Evolutionary conservation across 2,888 invertebrate genomes (phyloP), one percentile per base, ranked within the genome.

Genomic region (Sthenelais limicola): DNA sequence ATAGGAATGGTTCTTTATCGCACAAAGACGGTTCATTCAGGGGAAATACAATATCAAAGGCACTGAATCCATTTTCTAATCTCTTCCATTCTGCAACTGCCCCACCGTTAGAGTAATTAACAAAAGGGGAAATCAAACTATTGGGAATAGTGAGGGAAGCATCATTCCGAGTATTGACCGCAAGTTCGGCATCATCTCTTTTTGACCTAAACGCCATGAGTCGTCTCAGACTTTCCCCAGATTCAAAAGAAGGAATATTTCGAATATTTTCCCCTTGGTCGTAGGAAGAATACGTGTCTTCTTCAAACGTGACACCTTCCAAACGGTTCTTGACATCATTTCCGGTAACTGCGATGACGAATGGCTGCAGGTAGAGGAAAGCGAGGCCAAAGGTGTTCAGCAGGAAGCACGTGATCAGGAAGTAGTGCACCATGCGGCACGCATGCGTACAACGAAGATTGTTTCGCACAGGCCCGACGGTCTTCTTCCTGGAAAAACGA

Each of bases 341-440:
- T 1, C 2, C 26, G 62, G 26, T 24, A 3, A 38, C 38, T 33
- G 35, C 21, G 12, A 26, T 35, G 38, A 62, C 24, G 38, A 38
- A 62, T 2, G 62, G 62, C 5, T 38, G 35, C 5, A 62, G 38
- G 21, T 62, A 43, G 38, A 62, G 35, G n/a, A 35, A 7, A 2
- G 43, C n/a, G 15, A 62, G 62, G 24, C 21, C 24, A 12, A 62
- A 26, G 24, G 43, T 38, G 62, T 62, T 62, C 24, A 62, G 26
- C 9, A 24, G 15, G 3, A 62, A 62, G 24, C 62, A 62, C 38
- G 62, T 62, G 38, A 62, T 43, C 62, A 62, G 62, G 24, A 62
- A 26, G 18, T 38, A 35, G 21, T 21, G 62, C 24, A 62, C 43
- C 21, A 62, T 43, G 35, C 38, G 62, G 18, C 62, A 62, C 38